phyloP scores from a whole-genome alignment of 2,113 vertebrate species.

The Crotalus horridus region DNA sequence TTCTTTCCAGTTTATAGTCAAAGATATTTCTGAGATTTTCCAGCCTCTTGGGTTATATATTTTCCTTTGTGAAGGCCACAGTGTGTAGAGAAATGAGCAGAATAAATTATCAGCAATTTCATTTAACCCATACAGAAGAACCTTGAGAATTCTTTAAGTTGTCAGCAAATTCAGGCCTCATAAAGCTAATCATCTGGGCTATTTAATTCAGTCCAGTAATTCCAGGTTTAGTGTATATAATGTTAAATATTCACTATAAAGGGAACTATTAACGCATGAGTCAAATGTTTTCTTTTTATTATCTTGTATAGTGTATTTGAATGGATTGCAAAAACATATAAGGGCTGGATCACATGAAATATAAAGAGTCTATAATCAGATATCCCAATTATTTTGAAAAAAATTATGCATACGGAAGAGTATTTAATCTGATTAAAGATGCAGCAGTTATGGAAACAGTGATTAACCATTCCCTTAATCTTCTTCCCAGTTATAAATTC shows the following conservation, averaged over 20 bases:
- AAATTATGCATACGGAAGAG: not conserved
- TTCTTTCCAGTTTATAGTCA: not conserved
- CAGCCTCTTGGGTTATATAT: not conserved
- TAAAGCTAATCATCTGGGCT: conserved; percentile 46
- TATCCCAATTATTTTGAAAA: not conserved
- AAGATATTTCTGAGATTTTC: not conserved
- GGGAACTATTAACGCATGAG: conserved; percentile 55
- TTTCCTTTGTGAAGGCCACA: not conserved
- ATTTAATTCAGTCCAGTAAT: conserved; percentile 54
- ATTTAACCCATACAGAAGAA: conserved; percentile 56
- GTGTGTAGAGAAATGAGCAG: conserved; percentile 26
- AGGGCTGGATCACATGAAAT: not conserved
- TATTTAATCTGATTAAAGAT: not conserved
- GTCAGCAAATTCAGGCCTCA: conserved; percentile 42
- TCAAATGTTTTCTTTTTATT: conserved; percentile 58
- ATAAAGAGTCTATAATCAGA: not conserved
- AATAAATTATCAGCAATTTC: conserved; percentile 61
- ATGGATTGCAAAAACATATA: conserved; percentile 54
- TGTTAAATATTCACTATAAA: conserved; percentile 52
- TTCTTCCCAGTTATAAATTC: not conserved
- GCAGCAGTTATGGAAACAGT: not conserved
- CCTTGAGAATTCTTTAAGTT: conserved; percentile 47
- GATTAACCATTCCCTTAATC: not conserved
- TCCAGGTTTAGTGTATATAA: conserved; percentile 46
- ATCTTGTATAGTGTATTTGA: conserved; percentile 56